These are phyloP conservation scores for Drosophila prosaltans DNA, from an alignment of 1,140 invertebrate genomes.

Conservation along the genomic window DNA sequence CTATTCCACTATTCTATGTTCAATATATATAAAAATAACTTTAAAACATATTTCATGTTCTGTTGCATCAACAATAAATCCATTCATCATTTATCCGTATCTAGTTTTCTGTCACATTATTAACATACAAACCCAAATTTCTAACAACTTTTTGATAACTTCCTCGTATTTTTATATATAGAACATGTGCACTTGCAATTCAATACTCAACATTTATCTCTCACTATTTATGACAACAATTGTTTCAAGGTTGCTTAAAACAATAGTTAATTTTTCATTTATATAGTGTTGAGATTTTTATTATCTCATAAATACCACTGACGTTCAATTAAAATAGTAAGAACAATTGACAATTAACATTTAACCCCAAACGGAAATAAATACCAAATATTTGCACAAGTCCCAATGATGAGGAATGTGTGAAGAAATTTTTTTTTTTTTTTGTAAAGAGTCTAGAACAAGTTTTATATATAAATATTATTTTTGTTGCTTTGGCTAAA, in stretches of 20 bases:
- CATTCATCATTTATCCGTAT: not conserved
- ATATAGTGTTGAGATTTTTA: slow-evolving; percentile 8
- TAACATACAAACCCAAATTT: slow-evolving; percentile 1
- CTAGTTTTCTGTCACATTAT: not conserved
- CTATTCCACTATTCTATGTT: no score
- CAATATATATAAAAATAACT: no score
- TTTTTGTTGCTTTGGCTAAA: slow-evolving; percentile 13
- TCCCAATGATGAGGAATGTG: not conserved
- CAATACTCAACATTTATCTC: not conserved
- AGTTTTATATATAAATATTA: no score
- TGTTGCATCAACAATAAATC: not conserved
- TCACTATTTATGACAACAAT: not conserved
- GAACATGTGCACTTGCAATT: slow-evolving; percentile 7
- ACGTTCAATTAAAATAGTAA: slow-evolving; percentile 44
- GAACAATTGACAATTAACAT: slow-evolving; percentile 76
- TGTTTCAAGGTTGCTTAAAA: slow-evolving; percentile 18
- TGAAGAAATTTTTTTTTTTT: slow-evolving; percentile 23
- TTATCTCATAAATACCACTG: slow-evolving; percentile 48
- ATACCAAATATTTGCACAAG: slow-evolving; percentile 17
- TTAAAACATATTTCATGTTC: no score
- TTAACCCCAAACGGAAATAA: slow-evolving; percentile 60
- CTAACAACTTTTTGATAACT: slow-evolving; percentile 5
- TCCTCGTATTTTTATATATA: not conserved
- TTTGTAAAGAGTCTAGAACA: no score
- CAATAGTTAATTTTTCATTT: slow-evolving; percentile 11